phyloP scores from a whole-genome alignment of 2,888 invertebrate genomes.

The Ditula angustiorana region DNA sequence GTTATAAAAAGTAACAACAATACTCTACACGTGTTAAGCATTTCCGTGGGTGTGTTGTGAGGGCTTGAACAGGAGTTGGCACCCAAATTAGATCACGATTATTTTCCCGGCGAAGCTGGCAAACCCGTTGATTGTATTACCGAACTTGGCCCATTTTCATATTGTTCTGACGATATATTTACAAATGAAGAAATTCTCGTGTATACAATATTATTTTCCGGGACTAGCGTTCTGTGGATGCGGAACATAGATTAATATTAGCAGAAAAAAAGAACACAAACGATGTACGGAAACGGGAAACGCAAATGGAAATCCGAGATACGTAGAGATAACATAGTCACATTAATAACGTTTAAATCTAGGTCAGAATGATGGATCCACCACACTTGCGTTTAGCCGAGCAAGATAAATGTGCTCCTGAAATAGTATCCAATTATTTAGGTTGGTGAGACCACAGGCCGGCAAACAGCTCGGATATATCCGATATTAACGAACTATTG shows the following conservation, averaged over 20 bases:
- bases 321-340: neutral
- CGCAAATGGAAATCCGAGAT: conserved; percentile 8
- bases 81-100: no score
- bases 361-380: conserved; percentile 33
- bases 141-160: no score
- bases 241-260: neutral
- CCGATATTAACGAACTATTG: conserved; percentile 18
- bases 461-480: conserved; percentile 7
- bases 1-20: no score
- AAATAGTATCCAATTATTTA: conserved; percentile 25
- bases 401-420: conserved; percentile 26
- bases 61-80: no score
- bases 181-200: no score
- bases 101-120: no score
- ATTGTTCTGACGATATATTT: no score
- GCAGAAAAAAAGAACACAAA: neutral
- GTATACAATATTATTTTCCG: no score
- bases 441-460: conserved; percentile 9
- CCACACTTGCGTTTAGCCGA: conserved; percentile 13
- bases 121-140: no score
- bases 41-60: no score
- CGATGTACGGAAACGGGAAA: neutral
- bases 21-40: no score
- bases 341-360: conserved; percentile 36
- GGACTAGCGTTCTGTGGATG: neutral